phyloP scores from a whole-genome alignment of 2,113 vertebrate genomes.

The Cephalopterus ornatus region DNA sequence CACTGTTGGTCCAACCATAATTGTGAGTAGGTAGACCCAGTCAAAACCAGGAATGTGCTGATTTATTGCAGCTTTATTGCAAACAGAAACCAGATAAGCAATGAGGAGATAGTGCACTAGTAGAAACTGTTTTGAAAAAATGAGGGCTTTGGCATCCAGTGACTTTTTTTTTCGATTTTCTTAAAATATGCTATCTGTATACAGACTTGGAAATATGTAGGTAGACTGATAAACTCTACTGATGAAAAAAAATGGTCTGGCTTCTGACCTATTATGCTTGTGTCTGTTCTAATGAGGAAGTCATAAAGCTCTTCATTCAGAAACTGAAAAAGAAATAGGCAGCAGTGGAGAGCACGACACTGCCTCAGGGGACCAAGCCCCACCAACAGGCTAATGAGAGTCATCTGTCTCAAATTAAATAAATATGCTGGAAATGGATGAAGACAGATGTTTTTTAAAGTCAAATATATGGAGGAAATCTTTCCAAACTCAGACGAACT shows the following conservation, averaged over 20 bases:
- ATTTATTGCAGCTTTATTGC: not conserved
- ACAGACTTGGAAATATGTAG: not conserved
- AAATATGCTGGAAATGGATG: not conserved
- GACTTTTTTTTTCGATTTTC: not conserved
- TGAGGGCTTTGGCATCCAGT: not conserved
- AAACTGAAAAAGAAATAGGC: not conserved
- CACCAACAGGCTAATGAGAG: not conserved
- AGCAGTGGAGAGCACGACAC: not conserved
- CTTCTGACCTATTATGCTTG: not conserved
- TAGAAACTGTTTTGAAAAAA: not conserved
- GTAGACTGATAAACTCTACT: not conserved
- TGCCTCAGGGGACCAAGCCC: not conserved
- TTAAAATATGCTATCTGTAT: not conserved
- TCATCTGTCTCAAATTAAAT: conserved; percentile 4
- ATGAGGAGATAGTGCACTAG: not conserved
- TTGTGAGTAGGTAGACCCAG: not conserved
- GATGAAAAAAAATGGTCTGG: not conserved
- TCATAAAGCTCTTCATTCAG: not conserved
- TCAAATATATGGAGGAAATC: not conserved
- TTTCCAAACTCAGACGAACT: conserved; percentile 7
- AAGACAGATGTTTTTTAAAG: not conserved
- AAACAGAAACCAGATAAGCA: not conserved
- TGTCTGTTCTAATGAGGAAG: not conserved
- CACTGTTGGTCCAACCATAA: not conserved
- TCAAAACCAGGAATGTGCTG: not conserved